These are phyloP conservation scores for Platorchestia sp. DNA, from an alignment of 1,140 invertebrate genomes.

Conservation along the genomic window DNA sequence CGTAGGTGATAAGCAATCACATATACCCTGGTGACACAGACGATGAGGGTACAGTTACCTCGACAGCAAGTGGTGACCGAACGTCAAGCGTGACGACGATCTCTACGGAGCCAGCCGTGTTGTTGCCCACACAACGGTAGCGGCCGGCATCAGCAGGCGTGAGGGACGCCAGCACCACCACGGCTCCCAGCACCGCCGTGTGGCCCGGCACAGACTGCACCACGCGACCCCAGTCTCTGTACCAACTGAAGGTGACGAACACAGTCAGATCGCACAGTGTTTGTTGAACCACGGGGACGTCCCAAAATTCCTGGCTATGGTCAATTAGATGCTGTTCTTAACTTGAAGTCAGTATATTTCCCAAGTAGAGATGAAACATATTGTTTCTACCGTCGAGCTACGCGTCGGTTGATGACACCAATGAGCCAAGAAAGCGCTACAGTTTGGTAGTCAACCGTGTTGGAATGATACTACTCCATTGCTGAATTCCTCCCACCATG, in stretches of 20 bases:
- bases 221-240: not conserved
- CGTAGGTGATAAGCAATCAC: no score
- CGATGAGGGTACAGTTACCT: not conserved
- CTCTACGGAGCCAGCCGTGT: not conserved
- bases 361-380: no score
- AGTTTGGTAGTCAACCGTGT: not conserved
- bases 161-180: not conserved
- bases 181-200: not conserved
- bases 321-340: not conserved
- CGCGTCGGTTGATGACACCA: no score
- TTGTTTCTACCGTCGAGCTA: no score
- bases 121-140: not conserved
- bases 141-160: not conserved
- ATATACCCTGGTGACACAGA: no score
- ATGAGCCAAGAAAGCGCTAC: no score
- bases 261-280: not conserved
- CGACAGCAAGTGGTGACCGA: not conserved
- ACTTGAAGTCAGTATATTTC: no score
- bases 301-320: not conserved
- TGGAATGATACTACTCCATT: no score
- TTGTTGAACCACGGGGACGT: not conserved
- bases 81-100: conserved; percentile 4
- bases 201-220: not conserved
- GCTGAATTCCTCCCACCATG: not conserved
- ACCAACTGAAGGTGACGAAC: not conserved